Percentiles rank a stretch among this genome's conserved stretches.
These are phyloP conservation scores for Neodiprion pinetum DNA, from an alignment of 1,140 invertebrate genomes.

Conservation along the genomic window DNA sequence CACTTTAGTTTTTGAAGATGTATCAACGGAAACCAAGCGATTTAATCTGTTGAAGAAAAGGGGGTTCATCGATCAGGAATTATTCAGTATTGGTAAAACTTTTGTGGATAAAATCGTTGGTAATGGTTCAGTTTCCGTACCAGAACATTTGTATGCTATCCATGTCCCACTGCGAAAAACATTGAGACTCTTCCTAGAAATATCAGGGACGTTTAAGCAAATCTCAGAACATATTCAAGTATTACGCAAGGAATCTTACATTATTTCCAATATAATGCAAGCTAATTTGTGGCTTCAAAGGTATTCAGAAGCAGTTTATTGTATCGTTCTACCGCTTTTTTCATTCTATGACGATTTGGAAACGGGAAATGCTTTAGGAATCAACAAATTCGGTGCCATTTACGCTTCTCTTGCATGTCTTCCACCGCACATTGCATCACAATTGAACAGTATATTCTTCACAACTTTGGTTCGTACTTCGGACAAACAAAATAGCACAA, in stretches of 20 bases:
- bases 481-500: neutral
- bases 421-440: constrained; percentile 22
- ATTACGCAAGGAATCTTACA: constrained; percentile 5
- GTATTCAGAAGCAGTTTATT: neutral
- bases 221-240: neutral
- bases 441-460: constrained; percentile 22
- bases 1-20: constrained; percentile 20
- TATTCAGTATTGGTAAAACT: constrained; percentile 13
- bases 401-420: constrained; percentile 26
- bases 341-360: constrained; percentile 30
- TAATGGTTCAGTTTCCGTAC: constrained; percentile 8
- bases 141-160: neutral
- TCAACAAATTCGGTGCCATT: constrained; percentile 29
- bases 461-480: neutral
- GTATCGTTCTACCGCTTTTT: constrained; percentile 17
- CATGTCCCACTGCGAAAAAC: neutral
- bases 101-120: constrained; percentile 13
- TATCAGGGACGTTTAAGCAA: constrained; percentile 6
- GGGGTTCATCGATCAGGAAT: constrained; percentile 15
- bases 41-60: constrained; percentile 18
- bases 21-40: constrained; percentile 24
- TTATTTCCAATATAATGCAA: constrained; percentile 28
- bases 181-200: constrained; percentile 7
- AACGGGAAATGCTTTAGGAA: constrained; percentile 26
- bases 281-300: constrained; percentile 24